phyloP scores from a whole-genome alignment of 2,797 vertebrate genomes.

The Phataginus tricuspis region DNA sequence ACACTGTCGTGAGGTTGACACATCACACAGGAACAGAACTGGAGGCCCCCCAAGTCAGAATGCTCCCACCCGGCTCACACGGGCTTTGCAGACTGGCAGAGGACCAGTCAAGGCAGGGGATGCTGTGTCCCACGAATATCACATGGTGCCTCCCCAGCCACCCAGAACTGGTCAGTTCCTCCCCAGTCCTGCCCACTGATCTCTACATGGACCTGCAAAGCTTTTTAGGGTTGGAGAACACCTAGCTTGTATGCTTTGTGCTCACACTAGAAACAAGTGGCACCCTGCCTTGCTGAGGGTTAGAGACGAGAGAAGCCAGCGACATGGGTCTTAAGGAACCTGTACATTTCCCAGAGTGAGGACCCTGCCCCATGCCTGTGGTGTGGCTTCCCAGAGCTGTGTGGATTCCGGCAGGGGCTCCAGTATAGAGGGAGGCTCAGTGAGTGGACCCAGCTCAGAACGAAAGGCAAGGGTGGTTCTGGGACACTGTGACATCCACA shows the following conservation, averaged over 20 bases:
- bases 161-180: not conserved
- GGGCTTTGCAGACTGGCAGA: slow-evolving; percentile 40
- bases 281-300: not conserved
- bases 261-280: fast-evolving
- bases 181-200: fast-evolving
- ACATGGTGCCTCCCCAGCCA: fast-evolving
- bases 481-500: fast-evolving
- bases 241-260: fast-evolving
- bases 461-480: fast-evolving
- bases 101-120: not conserved
- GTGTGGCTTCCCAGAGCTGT: not conserved
- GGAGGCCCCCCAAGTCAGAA: not conserved
- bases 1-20: not conserved
- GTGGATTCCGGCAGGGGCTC: not conserved
- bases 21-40: slow-evolving; percentile 65
- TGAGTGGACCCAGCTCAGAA: too few species aligned
- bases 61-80: slow-evolving; percentile 7
- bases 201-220: not conserved
- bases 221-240: too few species aligned
- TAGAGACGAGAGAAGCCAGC: not conserved
- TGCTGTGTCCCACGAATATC: fast-evolving
- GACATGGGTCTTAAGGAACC: fast-evolving
- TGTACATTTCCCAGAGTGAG: fast-evolving
- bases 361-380: fast-evolving
- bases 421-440: not conserved